Evolutionary conservation across 2,888 invertebrate genomes (phyloP).

Genomic region (Ischnura elegans): DNA sequence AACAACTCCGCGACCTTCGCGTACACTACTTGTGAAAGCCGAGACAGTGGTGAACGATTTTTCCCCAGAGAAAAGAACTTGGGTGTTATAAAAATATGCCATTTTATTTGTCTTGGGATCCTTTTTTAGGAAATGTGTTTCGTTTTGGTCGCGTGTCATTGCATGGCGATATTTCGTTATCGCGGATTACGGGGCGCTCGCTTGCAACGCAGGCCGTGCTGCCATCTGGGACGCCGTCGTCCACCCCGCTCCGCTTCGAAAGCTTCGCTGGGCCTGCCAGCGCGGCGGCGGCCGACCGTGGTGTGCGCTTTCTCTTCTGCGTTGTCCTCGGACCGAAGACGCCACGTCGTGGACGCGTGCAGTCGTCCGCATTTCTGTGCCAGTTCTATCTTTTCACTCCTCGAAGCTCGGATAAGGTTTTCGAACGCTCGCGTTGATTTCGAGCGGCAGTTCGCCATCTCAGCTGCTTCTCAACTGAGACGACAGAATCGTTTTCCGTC

Average conservation of each 20-base stretch:
- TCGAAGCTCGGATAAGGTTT: not conserved
- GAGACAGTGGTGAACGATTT: not conserved
- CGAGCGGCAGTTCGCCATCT: too few species aligned
- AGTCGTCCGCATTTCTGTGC: not conserved
- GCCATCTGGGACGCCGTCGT: conserved; percentile 41
- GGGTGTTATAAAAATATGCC: not conserved
- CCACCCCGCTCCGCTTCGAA: not conserved
- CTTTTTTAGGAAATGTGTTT: not conserved
- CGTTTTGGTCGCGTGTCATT: not conserved
- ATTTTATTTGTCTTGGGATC: not conserved
- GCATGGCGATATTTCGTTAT: not conserved
- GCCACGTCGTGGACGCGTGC: not conserved
- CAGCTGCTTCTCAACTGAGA: too few species aligned
- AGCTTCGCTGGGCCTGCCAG: not conserved
- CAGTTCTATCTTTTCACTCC: not conserved
- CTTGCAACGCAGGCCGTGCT: conserved; percentile 44
- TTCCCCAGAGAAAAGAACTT: not conserved
- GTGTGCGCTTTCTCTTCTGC: not conserved
- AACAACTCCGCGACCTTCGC: not conserved
- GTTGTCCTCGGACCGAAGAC: not conserved
- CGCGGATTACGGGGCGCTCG: not conserved
- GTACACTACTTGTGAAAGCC: too few species aligned
- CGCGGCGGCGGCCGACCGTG: not conserved
- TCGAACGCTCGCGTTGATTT: too few species aligned
- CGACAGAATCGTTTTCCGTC: too few species aligned